These are phyloP conservation scores for Micropterix aruncella DNA, from an alignment of 2,888 invertebrate species.

Conservation along the genomic window DNA sequence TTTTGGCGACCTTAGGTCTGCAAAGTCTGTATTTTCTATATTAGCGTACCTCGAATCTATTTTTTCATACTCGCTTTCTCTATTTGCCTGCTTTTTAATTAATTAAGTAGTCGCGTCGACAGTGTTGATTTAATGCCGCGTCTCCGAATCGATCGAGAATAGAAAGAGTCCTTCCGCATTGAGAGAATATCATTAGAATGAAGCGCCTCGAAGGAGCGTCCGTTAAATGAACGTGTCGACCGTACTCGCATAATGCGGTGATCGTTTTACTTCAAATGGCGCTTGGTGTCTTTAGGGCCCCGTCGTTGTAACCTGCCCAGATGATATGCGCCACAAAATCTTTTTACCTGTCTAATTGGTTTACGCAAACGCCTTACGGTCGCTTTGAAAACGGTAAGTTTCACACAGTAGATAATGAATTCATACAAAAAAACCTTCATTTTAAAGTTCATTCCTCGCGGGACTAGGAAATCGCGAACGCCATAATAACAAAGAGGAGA, in stretches of 20 bases:
- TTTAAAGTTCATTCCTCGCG: too few species aligned
- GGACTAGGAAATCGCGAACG: too few species aligned
- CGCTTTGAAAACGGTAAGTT: constrained; percentile 10
- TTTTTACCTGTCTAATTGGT: constrained; percentile 10
- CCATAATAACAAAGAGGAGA: too few species aligned
- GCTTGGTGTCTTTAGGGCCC: constrained; percentile 10
- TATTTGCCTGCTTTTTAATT: background rate
- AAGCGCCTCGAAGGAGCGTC: background rate
- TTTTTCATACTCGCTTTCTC: background rate
- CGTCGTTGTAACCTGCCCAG: constrained; percentile 9
- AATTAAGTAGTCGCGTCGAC: background rate
- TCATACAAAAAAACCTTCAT: background rate
- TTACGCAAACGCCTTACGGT: constrained; percentile 8
- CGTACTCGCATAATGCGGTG: constrained; percentile 6
- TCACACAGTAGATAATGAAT: constrained; percentile 1
- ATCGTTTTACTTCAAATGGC: constrained; percentile 7
- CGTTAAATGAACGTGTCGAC: constrained; percentile 1
- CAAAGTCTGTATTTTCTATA: too few species aligned
- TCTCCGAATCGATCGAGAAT: too few species aligned
- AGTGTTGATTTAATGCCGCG: background rate
- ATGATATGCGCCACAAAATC: constrained; percentile 7
- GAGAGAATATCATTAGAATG: too few species aligned
- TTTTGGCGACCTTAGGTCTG: too few species aligned
- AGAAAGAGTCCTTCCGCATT: too few species aligned
- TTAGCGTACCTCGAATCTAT: too few species aligned